Evolutionary conservation across 2,888 invertebrate genomes (phyloP), one percentile per base, ranked within the genome.

Genomic region (Ochropacha duplaris): DNA sequence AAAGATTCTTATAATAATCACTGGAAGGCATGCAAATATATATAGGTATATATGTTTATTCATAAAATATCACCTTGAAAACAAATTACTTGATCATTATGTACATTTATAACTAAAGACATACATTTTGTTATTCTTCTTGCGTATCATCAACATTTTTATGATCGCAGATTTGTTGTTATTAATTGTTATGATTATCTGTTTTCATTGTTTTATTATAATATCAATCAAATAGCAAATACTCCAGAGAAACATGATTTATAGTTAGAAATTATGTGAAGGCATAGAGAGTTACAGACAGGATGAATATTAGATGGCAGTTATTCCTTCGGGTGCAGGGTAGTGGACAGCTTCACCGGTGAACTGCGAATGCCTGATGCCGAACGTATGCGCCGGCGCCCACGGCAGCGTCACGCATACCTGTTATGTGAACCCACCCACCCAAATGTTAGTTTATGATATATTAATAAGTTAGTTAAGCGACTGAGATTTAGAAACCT

Each of bases 331-430:
- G 44, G 92, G 90, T 26, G 87, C 84, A 12, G 90, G 83, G 70
- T 87, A 84, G 74, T 82, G 65, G 57, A 66, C 82, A 52, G 94
- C 78, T 72, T 93, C 90, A 51, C 96, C 96, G 73, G 94, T 92
- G 86, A 94, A 96, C 57, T 93, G 94, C 54, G 96, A 96, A 84
- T 96, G 96, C 71, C 95, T 94, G 79, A 96, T 96, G 69, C 96
- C 96, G 78, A 96, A 96, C 28, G 96, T 95, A 80, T 96, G 95
- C 72, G 95, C 94, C 36, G 96, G 96, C 64, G 96, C 94, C 87
- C 94, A 93, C 57, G 93, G 93, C 67, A 94, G 86, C 76, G 93
- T 94, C 79, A 93, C 90, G 82, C 93, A 93, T 68, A 93, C 93
- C 93, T 93, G 88, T 74, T 62, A 59, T 75, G 60, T 64, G 71